These are phyloP conservation scores for Coregonus sp. DNA, from an alignment of 2,797 vertebrate genomes.

Conservation along the genomic window DNA sequence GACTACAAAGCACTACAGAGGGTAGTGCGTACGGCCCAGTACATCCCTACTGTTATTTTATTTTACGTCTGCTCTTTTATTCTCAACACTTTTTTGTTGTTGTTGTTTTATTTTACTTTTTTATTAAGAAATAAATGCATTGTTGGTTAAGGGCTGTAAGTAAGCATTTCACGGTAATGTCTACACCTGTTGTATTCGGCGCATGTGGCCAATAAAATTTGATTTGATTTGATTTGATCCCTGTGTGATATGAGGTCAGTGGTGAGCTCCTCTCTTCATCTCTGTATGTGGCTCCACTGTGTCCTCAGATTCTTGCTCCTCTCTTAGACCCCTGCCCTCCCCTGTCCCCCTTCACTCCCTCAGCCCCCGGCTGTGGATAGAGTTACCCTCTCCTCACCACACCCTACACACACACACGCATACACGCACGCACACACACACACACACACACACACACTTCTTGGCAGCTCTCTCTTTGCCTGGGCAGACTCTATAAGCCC, in stretches of 20 bases:
- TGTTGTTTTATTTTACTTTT: too few species aligned
- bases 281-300: constrained; percentile 11
- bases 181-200: too few species aligned
- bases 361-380: constrained; percentile 27
- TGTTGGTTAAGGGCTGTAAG: too few species aligned
- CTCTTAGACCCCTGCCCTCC: not conserved
- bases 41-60: too few species aligned
- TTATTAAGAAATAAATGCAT: too few species aligned
- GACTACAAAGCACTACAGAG: too few species aligned
- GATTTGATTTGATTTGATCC: not conserved
- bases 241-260: constrained; percentile 1
- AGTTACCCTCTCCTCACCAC: constrained; percentile 16
- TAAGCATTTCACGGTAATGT: too few species aligned
- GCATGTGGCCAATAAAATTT: too few species aligned
- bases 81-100: too few species aligned
- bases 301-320: constrained; percentile 24
- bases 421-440: constrained; percentile 32
- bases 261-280: not conserved
- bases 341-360: constrained; percentile 13
- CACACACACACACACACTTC: constrained; percentile 11
- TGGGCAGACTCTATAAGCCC: constrained; percentile 50
- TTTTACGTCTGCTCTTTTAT: too few species aligned
- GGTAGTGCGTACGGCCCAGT: too few species aligned
- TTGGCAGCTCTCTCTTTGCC: constrained; percentile 40
- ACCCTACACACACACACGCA: not conserved